Evolutionary conservation across 2,113 vertebrate species (phyloP), one percentile per base, ranked within the genome.

Genomic region (Prochilodus magdalenae): DNA sequence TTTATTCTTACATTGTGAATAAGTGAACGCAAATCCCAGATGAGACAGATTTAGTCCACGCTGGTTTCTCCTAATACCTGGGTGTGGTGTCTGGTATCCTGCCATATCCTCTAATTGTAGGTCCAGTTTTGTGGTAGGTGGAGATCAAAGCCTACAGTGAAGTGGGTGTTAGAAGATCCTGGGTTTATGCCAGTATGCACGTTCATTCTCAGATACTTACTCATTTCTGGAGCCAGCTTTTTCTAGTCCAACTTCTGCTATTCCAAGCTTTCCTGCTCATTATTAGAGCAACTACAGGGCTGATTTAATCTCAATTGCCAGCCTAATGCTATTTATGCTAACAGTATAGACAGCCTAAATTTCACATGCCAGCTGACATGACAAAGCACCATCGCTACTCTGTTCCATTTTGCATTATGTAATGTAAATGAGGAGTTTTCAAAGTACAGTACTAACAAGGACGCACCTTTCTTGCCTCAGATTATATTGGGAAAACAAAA

Each of bases 51-150:
- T 67, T 36, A 16, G 15, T 15, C 29, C 14, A 20, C 7, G 29
- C 33, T 24, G 75, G 11, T 26, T 18, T 65, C 29, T 60, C 15
- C n/a, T 83, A 74, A 74, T 83, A 33, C 40, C 16, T 44, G 82
- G 82, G 76, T 70, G 65, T 71, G 75, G 40, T 73, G 73, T 69
- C 77, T 79, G 49, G 36, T 71, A 24, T 18, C 59, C 40, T 72
- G 79, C 55, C 47, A 30, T 1, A 5, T 55, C 2, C 18, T 60
- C 72, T 80, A 71, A 80, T 84, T 84, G 44, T 75, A 60, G 77
- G 71, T 29, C 53, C 36, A 69, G 71, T 51, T 53, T 18, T n/a
- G 76, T 73, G 72, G 63, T 73, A 57, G 26, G 60, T 40, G 29
- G 14, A 62, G 53, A 75, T 67, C 30, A 69, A 66, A 57, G 20